phyloP scores from a whole-genome alignment of 2,888 invertebrate species.

The Pammene aurita region DNA sequence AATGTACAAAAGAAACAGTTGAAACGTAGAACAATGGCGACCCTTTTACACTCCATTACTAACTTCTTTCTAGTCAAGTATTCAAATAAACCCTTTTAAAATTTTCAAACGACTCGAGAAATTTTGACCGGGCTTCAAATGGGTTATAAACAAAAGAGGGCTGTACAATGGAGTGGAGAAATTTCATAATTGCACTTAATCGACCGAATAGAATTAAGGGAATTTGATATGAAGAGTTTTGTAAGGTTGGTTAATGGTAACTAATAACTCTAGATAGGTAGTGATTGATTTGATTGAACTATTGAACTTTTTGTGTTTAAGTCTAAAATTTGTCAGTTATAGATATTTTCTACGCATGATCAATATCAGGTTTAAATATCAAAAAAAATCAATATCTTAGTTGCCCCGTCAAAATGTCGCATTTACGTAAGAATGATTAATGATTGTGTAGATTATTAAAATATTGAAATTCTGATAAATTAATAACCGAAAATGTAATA shows the following conservation, averaged over 20 bases:
- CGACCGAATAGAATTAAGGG: not conserved
- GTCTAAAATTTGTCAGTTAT: too few relatives aligned
- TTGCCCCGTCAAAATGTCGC: too few relatives aligned
- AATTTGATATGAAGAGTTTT: conserved; percentile 8
- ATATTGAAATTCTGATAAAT: too few relatives aligned
- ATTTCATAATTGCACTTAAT: conserved; percentile 22
- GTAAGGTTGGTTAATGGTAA: not conserved
- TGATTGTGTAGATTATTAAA: too few relatives aligned
- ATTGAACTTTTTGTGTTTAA: not conserved
- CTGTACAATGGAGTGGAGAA: conserved; percentile 12
- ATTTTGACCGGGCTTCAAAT: not conserved
- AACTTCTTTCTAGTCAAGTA: conserved; percentile 9
- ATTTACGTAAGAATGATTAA: too few relatives aligned
- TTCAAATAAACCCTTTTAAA: conserved; percentile 8
- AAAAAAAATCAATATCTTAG: too few relatives aligned
- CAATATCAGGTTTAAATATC: too few relatives aligned
- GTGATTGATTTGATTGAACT: too few relatives aligned
- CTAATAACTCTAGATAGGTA: not conserved
- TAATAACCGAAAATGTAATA: too few relatives aligned
- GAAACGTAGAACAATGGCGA: not conserved
- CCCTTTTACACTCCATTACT: conserved; percentile 12
- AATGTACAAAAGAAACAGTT: not conserved
- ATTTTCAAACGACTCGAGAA: conserved; percentile 8
- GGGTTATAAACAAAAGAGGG: conserved; percentile 25
- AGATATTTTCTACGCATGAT: too few relatives aligned